Evolutionary conservation across 2,113 vertebrate species (phyloP).

Genomic region (Sinocyclocheilus anshuiensis): DNA sequence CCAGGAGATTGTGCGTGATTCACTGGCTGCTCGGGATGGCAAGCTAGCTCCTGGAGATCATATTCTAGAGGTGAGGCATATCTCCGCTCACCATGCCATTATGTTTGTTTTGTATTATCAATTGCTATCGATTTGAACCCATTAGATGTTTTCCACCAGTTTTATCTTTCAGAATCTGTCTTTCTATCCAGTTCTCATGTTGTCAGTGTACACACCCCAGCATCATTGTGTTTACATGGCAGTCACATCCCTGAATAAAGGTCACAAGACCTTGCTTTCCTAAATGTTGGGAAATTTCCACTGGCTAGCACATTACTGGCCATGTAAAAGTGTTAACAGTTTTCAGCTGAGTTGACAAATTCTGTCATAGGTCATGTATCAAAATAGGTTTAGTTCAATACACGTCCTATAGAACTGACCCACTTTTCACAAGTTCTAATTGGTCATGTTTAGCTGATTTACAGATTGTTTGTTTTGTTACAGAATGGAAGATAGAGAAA

Average conservation of each 20-base stretch:
- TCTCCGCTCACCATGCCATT: neutral
- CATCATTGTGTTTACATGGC: conserved; percentile 17
- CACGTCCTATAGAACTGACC: neutral
- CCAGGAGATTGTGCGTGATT: conserved; percentile 85
- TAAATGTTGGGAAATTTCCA: conserved; percentile 3
- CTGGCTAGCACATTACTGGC: neutral
- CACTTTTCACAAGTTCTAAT: neutral
- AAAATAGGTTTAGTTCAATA: neutral
- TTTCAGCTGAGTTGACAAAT: neutral
- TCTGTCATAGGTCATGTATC: neutral
- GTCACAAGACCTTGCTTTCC: neutral
- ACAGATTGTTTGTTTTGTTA: neutral
- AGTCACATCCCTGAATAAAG: conserved; percentile 17
- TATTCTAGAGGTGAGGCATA: conserved; percentile 83
- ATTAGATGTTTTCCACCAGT: neutral
- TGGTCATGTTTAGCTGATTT: neutral
- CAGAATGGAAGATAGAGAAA: too few species aligned
- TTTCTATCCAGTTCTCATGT: neutral
- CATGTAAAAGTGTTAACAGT: neutral
- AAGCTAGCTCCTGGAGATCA: conserved; percentile 89
- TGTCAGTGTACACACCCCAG: conserved; percentile 20
- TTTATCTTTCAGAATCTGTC: neutral
- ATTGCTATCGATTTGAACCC: neutral
- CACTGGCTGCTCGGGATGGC: conserved; percentile 80
- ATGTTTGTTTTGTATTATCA: conserved; percentile 16